Evolutionary conservation across 2,888 invertebrate genomes (phyloP).

Genomic region (Hemistola chrysoprasaria): DNA sequence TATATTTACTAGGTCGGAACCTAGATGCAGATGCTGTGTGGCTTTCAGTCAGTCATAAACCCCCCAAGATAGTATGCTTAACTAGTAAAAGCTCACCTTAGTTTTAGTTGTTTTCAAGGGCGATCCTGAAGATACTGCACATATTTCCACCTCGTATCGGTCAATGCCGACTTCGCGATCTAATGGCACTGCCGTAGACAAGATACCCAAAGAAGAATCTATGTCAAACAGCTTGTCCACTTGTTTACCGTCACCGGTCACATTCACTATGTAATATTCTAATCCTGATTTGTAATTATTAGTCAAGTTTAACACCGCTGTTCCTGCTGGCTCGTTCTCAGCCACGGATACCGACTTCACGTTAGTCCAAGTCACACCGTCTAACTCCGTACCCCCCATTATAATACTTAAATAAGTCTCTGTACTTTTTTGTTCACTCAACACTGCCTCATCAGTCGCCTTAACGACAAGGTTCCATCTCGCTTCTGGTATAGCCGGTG

Average conservation of each 20-base stretch:
- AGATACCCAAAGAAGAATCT: slow-evolving; percentile 92
- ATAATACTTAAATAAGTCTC: slow-evolving; percentile 94
- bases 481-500: slow-evolving; percentile 84
- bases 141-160: slow-evolving; percentile 92
- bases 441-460: slow-evolving; percentile 95
- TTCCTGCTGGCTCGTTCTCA: slow-evolving; percentile 95
- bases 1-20: too few relatives aligned
- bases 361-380: slow-evolving; percentile 84
- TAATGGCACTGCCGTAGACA: slow-evolving; percentile 91
- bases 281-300: slow-evolving; percentile 86
- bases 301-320: slow-evolving; percentile 90
- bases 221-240: slow-evolving; percentile 96
- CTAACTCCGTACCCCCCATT: slow-evolving; percentile 83
- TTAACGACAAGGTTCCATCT: slow-evolving; percentile 92
- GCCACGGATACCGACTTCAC: slow-evolving; percentile 89
- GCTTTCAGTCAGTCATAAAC: too few relatives aligned
- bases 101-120: slow-evolving; percentile 89
- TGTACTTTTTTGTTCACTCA: slow-evolving; percentile 92
- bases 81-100: slow-evolving; percentile 90
- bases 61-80: too few relatives aligned
- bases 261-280: slow-evolving; percentile 95
- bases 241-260: slow-evolving; percentile 88
- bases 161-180: slow-evolving; percentile 93
- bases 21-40: too few relatives aligned
- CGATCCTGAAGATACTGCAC: slow-evolving; percentile 89